Percentiles rank a stretch among this genome's conserved stretches.
These are phyloP conservation scores for Apostichopus parvimensis DNA, from an alignment of 35 echinoderm and acorn worm genomes.

Conservation along the genomic window DNA sequence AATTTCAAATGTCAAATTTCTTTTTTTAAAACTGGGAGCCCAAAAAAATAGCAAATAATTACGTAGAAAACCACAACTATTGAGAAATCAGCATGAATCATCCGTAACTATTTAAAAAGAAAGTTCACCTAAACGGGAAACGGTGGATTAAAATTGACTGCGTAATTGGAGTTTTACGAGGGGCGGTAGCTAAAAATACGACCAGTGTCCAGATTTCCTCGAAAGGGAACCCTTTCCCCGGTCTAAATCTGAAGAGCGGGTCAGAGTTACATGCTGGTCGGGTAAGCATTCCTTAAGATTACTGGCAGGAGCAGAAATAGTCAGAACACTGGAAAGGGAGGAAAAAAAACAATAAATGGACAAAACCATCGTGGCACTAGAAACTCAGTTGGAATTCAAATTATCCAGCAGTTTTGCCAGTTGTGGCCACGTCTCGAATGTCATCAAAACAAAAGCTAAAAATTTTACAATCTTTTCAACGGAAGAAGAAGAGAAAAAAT, in stretches of 20 bases:
- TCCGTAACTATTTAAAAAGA: not conserved
- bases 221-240: not conserved
- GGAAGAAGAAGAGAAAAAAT: not conserved
- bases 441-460: slow-evolving; percentile 25
- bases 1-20: not conserved
- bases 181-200: not conserved
- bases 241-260: not conserved
- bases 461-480: not conserved
- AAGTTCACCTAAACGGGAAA: not conserved
- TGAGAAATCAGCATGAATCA: not conserved
- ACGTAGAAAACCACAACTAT: not conserved
- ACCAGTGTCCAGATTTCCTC: slow-evolving; percentile 1
- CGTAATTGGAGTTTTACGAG: not conserved
- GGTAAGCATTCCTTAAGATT: not conserved
- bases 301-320: not conserved
- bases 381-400: slow-evolving; percentile 4
- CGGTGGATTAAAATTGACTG: not conserved
- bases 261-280: not conserved
- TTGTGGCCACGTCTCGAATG: not conserved
- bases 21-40: not conserved
- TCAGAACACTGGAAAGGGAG: not conserved
- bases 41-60: not conserved
- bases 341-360: not conserved
- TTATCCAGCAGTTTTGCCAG: slow-evolving; percentile 13
- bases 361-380: too few relatives aligned